A percentile compares a stretch with the other conserved stretches of the same genome.
phyloP scores from a whole-genome alignment of 2,888 invertebrate genomes.

The Cenopis cana region DNA sequence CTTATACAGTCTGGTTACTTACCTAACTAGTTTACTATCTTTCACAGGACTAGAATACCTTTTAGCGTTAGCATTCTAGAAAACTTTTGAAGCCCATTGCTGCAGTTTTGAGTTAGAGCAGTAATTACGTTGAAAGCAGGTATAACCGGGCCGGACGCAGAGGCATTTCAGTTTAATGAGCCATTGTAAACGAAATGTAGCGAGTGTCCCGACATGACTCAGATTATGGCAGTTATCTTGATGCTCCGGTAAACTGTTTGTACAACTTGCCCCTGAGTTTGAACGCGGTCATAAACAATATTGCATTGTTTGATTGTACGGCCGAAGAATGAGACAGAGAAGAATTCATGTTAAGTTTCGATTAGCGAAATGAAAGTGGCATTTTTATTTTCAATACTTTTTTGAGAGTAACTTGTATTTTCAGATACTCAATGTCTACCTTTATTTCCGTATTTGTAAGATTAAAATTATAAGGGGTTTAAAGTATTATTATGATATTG shows the following conservation, averaged over 20 bases:
- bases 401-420: background rate
- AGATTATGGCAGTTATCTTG: slow-evolving; percentile 49
- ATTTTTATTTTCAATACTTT: no score
- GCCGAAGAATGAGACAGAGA: background rate
- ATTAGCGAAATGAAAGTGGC: no score
- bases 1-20: slow-evolving; percentile 19
- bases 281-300: slow-evolving; percentile 8
- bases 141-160: slow-evolving; percentile 49
- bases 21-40: slow-evolving; percentile 38
- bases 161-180: slow-evolving; percentile 62
- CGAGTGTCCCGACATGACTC: slow-evolving; percentile 48
- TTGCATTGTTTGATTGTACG: background rate
- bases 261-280: slow-evolving; percentile 30
- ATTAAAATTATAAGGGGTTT: background rate
- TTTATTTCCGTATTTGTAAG: background rate
- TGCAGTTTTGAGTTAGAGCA: slow-evolving; percentile 38
- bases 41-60: slow-evolving; percentile 27
- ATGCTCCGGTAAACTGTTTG: slow-evolving; percentile 46
- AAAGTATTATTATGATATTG: background rate
- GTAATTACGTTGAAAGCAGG: slow-evolving; percentile 51
- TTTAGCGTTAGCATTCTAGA: slow-evolving; percentile 51
- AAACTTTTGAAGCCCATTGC: slow-evolving; percentile 49
- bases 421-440: background rate
- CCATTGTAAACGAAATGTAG: slow-evolving; percentile 61
- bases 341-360: background rate